phyloP scores from a whole-genome alignment of 1,140 invertebrate species.

The Metopolophium dirhodum region DNA sequence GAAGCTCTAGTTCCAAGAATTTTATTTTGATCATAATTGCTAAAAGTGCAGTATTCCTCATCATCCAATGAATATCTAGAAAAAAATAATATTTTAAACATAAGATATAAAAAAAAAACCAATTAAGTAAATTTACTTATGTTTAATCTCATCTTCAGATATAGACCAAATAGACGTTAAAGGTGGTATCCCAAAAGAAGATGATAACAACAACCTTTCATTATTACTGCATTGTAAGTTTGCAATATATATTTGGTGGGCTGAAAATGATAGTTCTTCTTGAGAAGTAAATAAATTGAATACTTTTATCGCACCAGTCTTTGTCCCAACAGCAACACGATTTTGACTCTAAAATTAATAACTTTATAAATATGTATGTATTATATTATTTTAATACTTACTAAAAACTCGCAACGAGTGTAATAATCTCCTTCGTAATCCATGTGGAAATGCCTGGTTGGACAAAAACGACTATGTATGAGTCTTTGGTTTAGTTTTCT shows the following conservation, averaged over 20 bases:
- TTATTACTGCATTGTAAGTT: slow-evolving; percentile 77
- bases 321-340: slow-evolving; percentile 37
- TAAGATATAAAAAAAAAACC: slow-evolving; percentile 14
- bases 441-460: slow-evolving; percentile 80
- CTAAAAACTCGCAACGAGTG: slow-evolving; percentile 80
- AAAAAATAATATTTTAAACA: slow-evolving; percentile 46
- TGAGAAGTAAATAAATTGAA: slow-evolving; percentile 60
- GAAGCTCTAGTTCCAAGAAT: slow-evolving; percentile 84
- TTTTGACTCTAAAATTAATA: slow-evolving; percentile 16
- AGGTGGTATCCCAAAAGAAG: slow-evolving; percentile 81
- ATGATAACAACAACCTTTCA: slow-evolving; percentile 83
- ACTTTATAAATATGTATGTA: not conserved
- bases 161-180: slow-evolving; percentile 87
- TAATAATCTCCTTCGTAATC: slow-evolving; percentile 80
- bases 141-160: slow-evolving; percentile 71
- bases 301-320: slow-evolving; percentile 43
- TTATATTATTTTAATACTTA: slow-evolving; percentile 63
- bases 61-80: slow-evolving; percentile 74
- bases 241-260: slow-evolving; percentile 84
- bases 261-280: slow-evolving; percentile 77
- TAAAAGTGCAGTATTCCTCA: slow-evolving; percentile 91
- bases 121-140: slow-evolving; percentile 66
- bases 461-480: slow-evolving; percentile 88
- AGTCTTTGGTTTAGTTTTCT: slow-evolving; percentile 77
- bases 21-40: slow-evolving; percentile 83